phyloP scores from a whole-genome alignment of 2,113 vertebrate genomes.

The Hiodon alosoides region DNA sequence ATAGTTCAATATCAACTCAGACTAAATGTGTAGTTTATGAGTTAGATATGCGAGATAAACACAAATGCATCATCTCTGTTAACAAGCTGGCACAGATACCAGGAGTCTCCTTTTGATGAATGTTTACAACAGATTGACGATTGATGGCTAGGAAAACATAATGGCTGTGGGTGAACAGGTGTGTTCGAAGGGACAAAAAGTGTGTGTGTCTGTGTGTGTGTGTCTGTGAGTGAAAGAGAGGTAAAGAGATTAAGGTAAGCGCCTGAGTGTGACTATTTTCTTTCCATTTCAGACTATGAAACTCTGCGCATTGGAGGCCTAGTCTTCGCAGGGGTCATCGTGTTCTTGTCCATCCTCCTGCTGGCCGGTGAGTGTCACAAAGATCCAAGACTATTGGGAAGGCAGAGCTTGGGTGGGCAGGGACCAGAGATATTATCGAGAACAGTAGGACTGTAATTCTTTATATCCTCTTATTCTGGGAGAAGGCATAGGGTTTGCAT shows the following conservation, averaged over 20 bases:
- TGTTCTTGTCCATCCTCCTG: conserved; percentile 56
- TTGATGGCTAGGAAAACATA: too few relatives aligned
- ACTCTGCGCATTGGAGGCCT: conserved; percentile 59
- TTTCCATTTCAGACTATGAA: conserved; percentile 57
- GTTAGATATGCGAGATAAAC: too few relatives aligned
- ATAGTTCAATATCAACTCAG: too few relatives aligned
- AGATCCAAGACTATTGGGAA: not conserved
- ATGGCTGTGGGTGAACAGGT: too few relatives aligned
- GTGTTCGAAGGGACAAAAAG: not conserved
- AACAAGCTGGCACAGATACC: too few relatives aligned
- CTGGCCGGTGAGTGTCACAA: conserved; percentile 52
- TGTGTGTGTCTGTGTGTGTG: not conserved
- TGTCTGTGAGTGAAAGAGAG: not conserved
- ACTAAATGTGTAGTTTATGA: too few relatives aligned
- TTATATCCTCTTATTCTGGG: conserved; percentile 34
- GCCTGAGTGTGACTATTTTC: conserved; percentile 4
- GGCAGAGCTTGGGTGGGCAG: not conserved
- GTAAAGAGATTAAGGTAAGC: not conserved
- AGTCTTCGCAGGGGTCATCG: conserved; percentile 52
- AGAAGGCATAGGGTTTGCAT: too few relatives aligned
- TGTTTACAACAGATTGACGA: too few relatives aligned
- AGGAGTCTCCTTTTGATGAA: too few relatives aligned
- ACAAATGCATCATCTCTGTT: too few relatives aligned
- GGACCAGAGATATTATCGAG: not conserved
- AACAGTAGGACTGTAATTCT: conserved; percentile 11